Conservation (phyloP, 2,113 vertebrate species). For the Halichoerus grypus region DNA sequence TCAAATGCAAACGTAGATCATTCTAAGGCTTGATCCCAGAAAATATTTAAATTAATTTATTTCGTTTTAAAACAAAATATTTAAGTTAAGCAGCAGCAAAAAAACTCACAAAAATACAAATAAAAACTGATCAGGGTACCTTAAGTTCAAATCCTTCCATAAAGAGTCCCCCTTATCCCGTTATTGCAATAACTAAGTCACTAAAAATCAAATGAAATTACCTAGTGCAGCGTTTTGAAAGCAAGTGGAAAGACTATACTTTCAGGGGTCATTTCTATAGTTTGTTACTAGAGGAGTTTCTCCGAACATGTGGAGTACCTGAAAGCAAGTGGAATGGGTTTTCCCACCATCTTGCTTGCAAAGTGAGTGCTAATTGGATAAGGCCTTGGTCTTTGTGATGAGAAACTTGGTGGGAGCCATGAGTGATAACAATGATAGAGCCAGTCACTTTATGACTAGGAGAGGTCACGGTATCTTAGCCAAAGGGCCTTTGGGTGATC, state of each 20-base stretch:
- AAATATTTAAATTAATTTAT: not conserved
- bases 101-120: not conserved
- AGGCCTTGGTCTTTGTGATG: not conserved
- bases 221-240: not conserved
- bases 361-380: not conserved
- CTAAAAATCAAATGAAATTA: not conserved
- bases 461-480: constrained; percentile 60
- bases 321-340: not conserved
- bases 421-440: not conserved
- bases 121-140: not conserved
- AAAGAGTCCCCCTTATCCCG: not conserved
- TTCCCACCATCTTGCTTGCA: constrained; percentile 1
- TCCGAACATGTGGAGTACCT: not conserved
- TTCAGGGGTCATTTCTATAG: no score
- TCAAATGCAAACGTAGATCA: not conserved
- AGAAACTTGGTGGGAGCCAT: constrained; percentile 25
- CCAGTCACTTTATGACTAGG: not conserved
- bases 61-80: constrained; percentile 17
- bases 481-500: constrained; percentile 74
- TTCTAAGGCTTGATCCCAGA: not conserved
- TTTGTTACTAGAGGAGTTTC: no score
- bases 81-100: not conserved
- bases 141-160: not conserved
- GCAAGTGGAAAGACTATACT: not conserved
- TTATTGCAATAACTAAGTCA: not conserved